Evolutionary conservation across 2,797 vertebrate species (phyloP).

Genomic region (Gephyroberyx darwinii): DNA sequence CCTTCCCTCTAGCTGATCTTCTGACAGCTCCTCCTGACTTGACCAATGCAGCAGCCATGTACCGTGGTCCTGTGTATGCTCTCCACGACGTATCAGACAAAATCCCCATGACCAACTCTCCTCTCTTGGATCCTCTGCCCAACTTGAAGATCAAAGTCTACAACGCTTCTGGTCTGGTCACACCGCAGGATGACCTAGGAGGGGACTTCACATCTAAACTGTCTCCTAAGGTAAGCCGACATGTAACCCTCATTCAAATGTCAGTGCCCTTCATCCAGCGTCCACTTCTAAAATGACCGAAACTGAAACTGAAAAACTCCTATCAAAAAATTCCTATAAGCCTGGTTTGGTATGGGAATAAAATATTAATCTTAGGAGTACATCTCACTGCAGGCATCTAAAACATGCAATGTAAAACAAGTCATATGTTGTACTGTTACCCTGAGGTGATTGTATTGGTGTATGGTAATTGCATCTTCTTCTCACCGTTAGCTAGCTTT

Average conservation of each 20-base stretch:
- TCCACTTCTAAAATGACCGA: not conserved
- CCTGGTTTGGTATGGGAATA: constrained; percentile 6
- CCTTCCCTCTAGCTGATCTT: constrained; percentile 81
- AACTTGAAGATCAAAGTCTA: constrained; percentile 96
- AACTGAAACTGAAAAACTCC: no score
- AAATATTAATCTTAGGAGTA: constrained; percentile 47
- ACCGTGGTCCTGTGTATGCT: constrained; percentile 92
- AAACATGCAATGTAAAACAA: constrained; percentile 53
- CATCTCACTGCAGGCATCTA: constrained; percentile 45
- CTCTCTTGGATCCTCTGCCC: constrained; percentile 91
- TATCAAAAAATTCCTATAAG: no score
- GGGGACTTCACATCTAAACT: constrained; percentile 92
- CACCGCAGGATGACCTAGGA: constrained; percentile 91
- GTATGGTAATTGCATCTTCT: constrained; percentile 32
- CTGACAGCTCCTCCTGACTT: constrained; percentile 91
- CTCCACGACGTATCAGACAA: constrained; percentile 94
- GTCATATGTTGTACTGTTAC: constrained; percentile 44
- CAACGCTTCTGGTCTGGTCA: constrained; percentile 89
- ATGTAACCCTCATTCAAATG: not conserved
- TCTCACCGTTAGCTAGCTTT: constrained; percentile 26
- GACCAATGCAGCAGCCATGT: constrained; percentile 93
- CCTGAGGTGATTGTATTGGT: constrained; percentile 50
- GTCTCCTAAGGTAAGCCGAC: constrained; percentile 83
- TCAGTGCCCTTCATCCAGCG: not conserved
- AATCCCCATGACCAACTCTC: constrained; percentile 97